Percentiles rank a stretch among this genome's conserved stretches.
phyloP scores from a whole-genome alignment of 2,113 vertebrate species.

The Arizona elegans region DNA sequence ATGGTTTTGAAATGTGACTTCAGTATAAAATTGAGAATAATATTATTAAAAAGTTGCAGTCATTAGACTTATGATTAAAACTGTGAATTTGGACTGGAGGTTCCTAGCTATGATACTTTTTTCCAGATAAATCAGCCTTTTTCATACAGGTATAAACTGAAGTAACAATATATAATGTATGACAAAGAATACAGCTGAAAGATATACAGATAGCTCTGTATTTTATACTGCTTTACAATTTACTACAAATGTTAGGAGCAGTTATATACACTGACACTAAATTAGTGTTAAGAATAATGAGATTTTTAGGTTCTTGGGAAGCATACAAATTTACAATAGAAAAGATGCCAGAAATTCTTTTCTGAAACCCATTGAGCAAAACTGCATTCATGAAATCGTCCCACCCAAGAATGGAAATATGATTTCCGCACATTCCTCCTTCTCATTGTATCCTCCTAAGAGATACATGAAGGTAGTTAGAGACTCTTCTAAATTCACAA shows the following conservation, averaged over 20 bases:
- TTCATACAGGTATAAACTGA: not conserved
- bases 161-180: not conserved
- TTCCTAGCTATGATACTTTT: not conserved
- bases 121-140: not conserved
- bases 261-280: not conserved
- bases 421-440: not conserved
- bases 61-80: not conserved
- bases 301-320: not conserved
- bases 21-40: not conserved
- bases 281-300: not conserved
- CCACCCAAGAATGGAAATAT: not conserved
- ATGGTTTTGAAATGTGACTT: not conserved
- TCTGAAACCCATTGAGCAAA: not conserved
- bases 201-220: not conserved
- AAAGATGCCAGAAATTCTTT: not conserved
- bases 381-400: not conserved
- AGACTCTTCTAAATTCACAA: not conserved
- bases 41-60: not conserved
- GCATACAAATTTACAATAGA: not conserved
- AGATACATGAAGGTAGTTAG: not conserved
- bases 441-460: not conserved
- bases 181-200: not conserved
- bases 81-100: not conserved
- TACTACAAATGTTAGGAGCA: not conserved
- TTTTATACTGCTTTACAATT: not conserved